Conservation (phyloP, 1,140 invertebrate species). For the Bathynomus jamesi region DNA sequence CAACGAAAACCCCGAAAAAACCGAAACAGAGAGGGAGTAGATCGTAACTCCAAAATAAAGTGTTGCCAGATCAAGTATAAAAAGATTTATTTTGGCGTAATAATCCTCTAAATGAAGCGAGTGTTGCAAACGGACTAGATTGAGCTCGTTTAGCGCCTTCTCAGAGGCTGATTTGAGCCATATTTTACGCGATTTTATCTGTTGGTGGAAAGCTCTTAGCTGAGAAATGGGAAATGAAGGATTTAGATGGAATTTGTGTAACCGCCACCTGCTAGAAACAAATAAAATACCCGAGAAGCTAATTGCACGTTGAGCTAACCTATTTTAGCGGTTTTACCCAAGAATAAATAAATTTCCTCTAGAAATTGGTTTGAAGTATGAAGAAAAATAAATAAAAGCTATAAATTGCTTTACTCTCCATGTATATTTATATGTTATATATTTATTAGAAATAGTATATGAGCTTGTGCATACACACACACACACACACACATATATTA, state of each 20-base stretch:
- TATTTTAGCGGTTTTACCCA: neutral
- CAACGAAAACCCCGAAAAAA: too few species aligned
- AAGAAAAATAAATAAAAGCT: neutral
- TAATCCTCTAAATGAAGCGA: neutral
- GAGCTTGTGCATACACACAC: too few species aligned
- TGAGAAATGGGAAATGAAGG: neutral
- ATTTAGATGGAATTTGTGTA: neutral
- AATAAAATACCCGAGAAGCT: neutral
- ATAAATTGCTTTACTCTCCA: neutral
- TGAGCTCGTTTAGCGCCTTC: neutral
- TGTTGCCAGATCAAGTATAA: neutral
- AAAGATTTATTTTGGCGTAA: neutral
- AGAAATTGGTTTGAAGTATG: too few species aligned
- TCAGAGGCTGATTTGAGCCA: neutral
- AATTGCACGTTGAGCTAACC: neutral
- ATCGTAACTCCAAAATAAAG: neutral
- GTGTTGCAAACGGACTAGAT: neutral
- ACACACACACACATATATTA: too few species aligned
- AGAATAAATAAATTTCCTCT: neutral
- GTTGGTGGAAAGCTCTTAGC: neutral
- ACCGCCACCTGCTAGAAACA: neutral
- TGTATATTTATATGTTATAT: neutral
- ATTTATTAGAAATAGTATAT: neutral
- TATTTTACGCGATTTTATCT: neutral
- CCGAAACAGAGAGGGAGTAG: neutral